A percentile compares a stretch with the other conserved stretches of the same genome.
phyloP scores from a whole-genome alignment of 2,113 vertebrate genomes.

The Megaptera novaeangliae region DNA sequence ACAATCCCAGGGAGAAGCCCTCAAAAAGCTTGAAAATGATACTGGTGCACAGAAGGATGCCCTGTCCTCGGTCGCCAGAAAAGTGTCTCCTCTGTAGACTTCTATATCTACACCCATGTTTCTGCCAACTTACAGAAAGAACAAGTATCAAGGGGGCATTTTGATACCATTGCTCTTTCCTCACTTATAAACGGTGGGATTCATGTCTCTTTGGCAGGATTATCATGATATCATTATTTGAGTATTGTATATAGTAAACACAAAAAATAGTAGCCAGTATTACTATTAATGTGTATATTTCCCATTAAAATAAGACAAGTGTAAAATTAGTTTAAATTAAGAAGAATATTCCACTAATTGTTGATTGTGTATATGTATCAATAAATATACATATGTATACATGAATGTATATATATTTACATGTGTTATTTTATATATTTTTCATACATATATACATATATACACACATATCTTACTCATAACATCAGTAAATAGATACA shows the following conservation, averaged over 20 bases:
- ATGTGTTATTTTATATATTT: background rate
- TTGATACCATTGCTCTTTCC: background rate
- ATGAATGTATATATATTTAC: background rate
- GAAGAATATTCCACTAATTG: background rate
- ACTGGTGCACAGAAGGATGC: background rate
- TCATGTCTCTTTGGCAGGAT: background rate
- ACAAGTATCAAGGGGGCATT: background rate
- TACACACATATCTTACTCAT: background rate
- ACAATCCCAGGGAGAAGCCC: background rate
- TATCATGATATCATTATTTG: background rate
- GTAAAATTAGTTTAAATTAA: background rate
- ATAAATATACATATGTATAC: background rate
- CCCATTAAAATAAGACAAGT: background rate
- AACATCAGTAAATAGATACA: background rate
- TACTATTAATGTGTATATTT: background rate
- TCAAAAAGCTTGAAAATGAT: background rate
- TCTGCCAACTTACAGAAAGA: background rate
- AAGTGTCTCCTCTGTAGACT: background rate
- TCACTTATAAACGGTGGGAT: background rate
- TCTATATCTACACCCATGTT: rapidly evolving
- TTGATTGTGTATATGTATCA: background rate
- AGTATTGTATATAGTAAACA: background rate
- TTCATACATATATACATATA: background rate
- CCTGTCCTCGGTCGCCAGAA: background rate
- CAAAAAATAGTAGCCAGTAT: background rate